Evolutionary conservation across 2,797 vertebrate species (phyloP).

Genomic region (Uromys caudimaculatus): DNA sequence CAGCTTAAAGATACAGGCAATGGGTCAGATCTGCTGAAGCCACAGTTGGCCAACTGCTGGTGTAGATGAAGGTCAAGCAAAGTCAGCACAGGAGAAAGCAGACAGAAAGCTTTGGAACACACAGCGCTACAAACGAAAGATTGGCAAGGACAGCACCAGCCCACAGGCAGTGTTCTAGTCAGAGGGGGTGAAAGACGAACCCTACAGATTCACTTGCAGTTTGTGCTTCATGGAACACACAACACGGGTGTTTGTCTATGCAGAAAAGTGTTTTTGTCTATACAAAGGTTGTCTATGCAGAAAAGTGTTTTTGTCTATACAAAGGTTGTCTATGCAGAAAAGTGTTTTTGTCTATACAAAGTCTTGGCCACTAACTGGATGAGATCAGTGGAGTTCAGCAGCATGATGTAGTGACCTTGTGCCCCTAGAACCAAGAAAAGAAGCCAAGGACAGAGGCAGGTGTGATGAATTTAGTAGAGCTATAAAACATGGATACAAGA

Average conservation of each 20-base stretch:
- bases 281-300: neutral
- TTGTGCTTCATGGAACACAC: neutral
- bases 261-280: neutral
- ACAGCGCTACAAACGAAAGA: neutral
- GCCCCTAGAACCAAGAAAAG: neutral
- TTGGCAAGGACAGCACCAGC: neutral
- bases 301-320: neutral
- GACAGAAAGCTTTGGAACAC: neutral
- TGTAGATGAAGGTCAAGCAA: neutral
- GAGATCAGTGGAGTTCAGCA: neutral
- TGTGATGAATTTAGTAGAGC: neutral
- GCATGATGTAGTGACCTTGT: neutral
- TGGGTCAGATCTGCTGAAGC: neutral
- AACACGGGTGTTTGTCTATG: neutral
- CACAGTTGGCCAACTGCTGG: neutral
- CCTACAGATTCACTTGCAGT: neutral
- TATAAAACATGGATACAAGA: neutral
- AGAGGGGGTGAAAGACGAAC: neutral
- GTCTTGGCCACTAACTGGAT: neutral
- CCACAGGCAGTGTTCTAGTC: neutral
- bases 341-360: too few species aligned
- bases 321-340: neutral
- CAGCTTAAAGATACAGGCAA: neutral
- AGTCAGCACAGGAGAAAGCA: neutral
- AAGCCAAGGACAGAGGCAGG: neutral